Base-by-base conservation (phyloP, 1,140 invertebrate genomes). In the Neelides sp. region DNA sequence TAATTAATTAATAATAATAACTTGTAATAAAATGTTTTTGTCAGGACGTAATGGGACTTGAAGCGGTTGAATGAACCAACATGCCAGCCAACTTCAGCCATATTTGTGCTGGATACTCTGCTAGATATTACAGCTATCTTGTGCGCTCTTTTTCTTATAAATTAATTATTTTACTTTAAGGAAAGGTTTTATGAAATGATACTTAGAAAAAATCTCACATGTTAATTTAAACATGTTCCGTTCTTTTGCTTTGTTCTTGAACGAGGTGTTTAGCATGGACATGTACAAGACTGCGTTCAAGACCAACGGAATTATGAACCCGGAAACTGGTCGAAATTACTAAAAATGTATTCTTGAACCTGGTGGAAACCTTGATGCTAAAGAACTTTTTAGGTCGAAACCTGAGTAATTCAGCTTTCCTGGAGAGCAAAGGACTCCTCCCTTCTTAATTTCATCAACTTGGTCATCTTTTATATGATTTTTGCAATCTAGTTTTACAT, bases 81-180 rank as follows among this genome's bases (percentile, higher is more conserved):
- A 71, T 75, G 68, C 54, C 72, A 19, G 72, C 72, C 4, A 67
- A 66, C 15, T 76, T 75, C 63, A 69, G 66, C 36, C 74, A 76
- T 61, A 50, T 76, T 23, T 71, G 67, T 48, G 67, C 68, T 26
- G 73, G 73, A 23, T 76, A 76, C 63, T 73, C 73, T 66, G 72
- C 72, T 32, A 71, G 74, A 52, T 76, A 76, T 57, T 76, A 76
- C 63, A 71, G 73, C 40, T 76, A 76, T 56, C 52, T 76, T 67
- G 73, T 75, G 61, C 65, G 64, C 60, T n/a, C n/a, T n/a, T n/a
- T n/a, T n/a, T n/a, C n/a, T n/a, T n/a, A n/a, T n/a, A n/a, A n/a
- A n/a, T n/a, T n/a, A n/a, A n/a, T n/a, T n/a, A n/a, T n/a, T n/a
- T n/a, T n/a, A n/a, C n/a, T n/a, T n/a, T n/a, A n/a, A n/a, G n/a